These are phyloP conservation scores for Drosophila busckii DNA, from an alignment of 1,140 invertebrate species.

Conservation along the genomic window DNA sequence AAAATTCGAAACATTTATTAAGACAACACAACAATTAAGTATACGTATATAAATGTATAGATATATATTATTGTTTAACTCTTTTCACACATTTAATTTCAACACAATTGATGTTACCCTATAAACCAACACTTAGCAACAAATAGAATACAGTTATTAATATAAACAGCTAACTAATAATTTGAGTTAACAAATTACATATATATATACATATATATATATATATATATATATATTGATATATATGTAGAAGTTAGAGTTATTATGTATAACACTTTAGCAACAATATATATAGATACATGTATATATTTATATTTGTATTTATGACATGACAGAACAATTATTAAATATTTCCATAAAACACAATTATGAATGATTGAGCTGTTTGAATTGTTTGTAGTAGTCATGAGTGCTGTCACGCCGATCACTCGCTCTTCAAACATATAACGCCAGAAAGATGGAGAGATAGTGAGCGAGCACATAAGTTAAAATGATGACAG, in stretches of 20 bases:
- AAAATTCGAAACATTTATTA: slow-evolving; percentile 78
- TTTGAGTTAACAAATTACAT: slow-evolving; percentile 1
- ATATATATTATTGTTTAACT: background rate
- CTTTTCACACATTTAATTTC: too few species aligned
- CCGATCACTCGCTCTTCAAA: too few species aligned
- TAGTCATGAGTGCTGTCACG: slow-evolving; percentile 34
- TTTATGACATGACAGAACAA: slow-evolving; percentile 78
- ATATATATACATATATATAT: slow-evolving; percentile 11
- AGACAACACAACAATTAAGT: slow-evolving; percentile 77
- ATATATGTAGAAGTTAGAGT: slow-evolving; percentile 58
- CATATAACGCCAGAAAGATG: too few species aligned
- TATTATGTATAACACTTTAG: slow-evolving; percentile 68
- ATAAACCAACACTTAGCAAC: too few species aligned
- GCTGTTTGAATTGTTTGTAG: slow-evolving; percentile 42
- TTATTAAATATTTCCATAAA: slow-evolving; percentile 74
- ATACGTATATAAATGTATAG: slow-evolving; percentile 48
- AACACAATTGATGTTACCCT: too few species aligned
- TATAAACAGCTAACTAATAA: too few species aligned
- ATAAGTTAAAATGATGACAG: slow-evolving; percentile 11
- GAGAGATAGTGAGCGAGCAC: too few species aligned
- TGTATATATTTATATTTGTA: too few species aligned
- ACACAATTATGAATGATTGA: slow-evolving; percentile 68
- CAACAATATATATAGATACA: slow-evolving; percentile 69
- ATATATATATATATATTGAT: slow-evolving; percentile 30
- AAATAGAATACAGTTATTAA: too few species aligned